Percentiles rank a stretch among this genome's conserved stretches.
These are phyloP conservation scores for Caenorhabditis inopinata DNA, from an alignment of 1,140 invertebrate species.

Conservation along the genomic window DNA sequence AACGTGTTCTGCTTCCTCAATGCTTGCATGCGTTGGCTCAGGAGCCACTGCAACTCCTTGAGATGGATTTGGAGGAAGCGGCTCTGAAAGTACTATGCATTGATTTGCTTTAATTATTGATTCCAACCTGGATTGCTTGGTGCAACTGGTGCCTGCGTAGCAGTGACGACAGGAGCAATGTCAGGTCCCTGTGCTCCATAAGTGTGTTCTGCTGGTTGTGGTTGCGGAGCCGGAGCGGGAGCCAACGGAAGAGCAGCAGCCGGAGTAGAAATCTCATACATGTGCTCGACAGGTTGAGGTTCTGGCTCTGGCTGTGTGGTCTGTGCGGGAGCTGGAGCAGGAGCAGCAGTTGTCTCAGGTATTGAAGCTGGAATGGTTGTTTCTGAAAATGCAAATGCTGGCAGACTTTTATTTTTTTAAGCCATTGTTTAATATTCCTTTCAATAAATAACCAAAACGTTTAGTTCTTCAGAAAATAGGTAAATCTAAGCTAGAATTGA, in stretches of 20 bases:
- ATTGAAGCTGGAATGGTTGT: neutral
- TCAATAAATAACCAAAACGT: no score
- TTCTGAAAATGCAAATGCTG: no score
- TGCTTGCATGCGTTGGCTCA: neutral
- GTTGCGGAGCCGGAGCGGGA: neutral
- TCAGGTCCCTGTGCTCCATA: conserved; percentile 16
- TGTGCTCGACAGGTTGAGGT: neutral
- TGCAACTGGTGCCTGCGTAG: neutral
- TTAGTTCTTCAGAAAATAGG: no score
- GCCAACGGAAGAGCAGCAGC: neutral
- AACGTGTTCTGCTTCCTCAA: neutral
- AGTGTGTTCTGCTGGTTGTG: conserved; percentile 4
- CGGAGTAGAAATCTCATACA: no score
- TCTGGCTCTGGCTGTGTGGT: neutral
- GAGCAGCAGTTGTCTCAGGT: neutral
- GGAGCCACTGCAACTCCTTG: neutral
- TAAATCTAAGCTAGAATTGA: no score
- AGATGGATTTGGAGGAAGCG: neutral
- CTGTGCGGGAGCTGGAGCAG: neutral
- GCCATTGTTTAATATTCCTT: no score
- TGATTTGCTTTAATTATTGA: neutral
- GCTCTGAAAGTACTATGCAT: neutral
- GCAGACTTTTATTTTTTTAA: no score
- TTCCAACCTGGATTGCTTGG: neutral
- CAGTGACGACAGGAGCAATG: neutral